phyloP scores from a whole-genome alignment of 2,888 invertebrate genomes.

The Elegia similella region DNA sequence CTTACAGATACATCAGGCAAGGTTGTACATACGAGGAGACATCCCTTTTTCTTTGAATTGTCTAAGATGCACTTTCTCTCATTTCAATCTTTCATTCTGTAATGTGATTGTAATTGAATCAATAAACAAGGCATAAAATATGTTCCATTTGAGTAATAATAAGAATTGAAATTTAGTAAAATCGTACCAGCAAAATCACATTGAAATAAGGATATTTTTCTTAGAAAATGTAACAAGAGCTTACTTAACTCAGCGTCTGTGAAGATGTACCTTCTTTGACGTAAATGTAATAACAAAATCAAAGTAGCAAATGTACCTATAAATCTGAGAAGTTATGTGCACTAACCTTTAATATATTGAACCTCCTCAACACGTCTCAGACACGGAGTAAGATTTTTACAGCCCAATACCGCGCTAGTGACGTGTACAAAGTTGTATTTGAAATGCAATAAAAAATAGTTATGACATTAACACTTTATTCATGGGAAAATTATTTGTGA shows the following conservation, averaged over 20 bases:
- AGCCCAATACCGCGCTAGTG: constrained; percentile 18
- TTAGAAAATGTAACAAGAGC: not conserved
- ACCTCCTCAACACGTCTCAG: not conserved
- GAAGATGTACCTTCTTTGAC: not conserved
- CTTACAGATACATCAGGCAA: too few species aligned
- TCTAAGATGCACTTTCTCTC: too few species aligned
- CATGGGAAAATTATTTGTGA: too few species aligned
- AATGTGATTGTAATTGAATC: too few species aligned
- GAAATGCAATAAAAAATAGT: not conserved
- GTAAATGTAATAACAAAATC: not conserved
- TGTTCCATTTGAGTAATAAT: too few species aligned
- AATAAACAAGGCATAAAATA: too few species aligned
- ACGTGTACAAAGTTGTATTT: not conserved
- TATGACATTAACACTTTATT: not conserved
- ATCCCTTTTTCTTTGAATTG: too few species aligned
- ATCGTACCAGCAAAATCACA: too few species aligned
- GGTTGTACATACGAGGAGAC: too few species aligned
- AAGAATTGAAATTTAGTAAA: too few species aligned
- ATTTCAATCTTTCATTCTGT: too few species aligned
- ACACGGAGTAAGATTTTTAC: constrained; percentile 13
- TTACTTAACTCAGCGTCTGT: too few species aligned
- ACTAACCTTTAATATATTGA: constrained; percentile 6
- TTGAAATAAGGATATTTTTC: not conserved
- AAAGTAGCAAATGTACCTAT: not conserved
- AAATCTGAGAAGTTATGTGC: not conserved